Base-by-base conservation (phyloP, 2,888 invertebrate genomes). In the Melitaea athalia region DNA sequence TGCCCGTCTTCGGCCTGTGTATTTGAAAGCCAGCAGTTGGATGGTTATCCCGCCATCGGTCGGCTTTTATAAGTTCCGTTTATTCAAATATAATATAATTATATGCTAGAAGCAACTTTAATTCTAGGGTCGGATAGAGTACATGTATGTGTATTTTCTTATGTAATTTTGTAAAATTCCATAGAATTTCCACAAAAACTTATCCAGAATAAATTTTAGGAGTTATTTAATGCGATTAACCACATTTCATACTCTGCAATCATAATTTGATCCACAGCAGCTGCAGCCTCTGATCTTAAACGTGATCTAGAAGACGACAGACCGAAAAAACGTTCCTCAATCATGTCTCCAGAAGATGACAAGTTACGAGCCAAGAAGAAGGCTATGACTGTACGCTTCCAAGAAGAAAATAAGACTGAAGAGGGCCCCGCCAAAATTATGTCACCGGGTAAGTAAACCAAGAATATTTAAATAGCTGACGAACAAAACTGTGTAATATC, bases 331-430 rank as follows among this genome's bases (percentile, higher is more conserved):
- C 83, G 92, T 5, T 78, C 84, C 17, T 92, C 91, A 52, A 92
- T 92, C 73, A 82, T 92, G 70, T 88, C 91, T 0, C 91, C 90
- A 0, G 92, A 92, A 14, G 91, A 92, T 67, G 92, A 91, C 64
- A 87, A 87, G 72, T 81, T 89, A 33, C 79, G 89, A 64, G 84
- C 82, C 53, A 91, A 89, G 82, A 92, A 92, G 86, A 92, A 91
- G 72, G 79, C 85, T 14, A 91, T 92, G 91, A 91, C 89, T 7
- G 91, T 91, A 50, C 88, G 92, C 79, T 92, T 92, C 82, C 90
- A 89, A 75, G 92, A 92, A 49, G 91, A 92, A 70, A 82, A 77
- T 70, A 88, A 87, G 82, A 86, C 84, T 77, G 91, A 89, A 7
- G 90, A 89, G 61, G 85, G 85, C 70, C 82, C 81, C 60, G 82